Conservation (phyloP, 92 coral and sea anemone genomes). For the Umimayanthus kanabou region DNA sequence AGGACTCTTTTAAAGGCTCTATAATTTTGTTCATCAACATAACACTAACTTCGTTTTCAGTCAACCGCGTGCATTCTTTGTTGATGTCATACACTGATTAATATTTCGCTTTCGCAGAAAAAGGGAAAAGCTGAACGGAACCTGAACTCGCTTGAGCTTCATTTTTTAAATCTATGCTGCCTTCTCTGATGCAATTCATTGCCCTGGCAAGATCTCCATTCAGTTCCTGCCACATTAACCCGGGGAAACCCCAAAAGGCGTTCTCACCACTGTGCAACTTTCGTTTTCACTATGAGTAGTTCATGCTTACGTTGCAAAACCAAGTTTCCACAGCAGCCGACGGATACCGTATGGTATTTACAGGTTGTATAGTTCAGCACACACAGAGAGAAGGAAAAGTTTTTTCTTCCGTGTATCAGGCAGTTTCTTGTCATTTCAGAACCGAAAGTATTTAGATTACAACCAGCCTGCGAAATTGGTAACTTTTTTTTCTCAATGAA, state of each 20-base stretch:
- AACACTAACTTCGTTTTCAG: not conserved
- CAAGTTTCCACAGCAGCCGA: not conserved
- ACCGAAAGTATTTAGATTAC: no score
- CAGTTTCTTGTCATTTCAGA: not conserved
- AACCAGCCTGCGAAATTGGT: not conserved
- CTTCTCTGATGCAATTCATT: not conserved
- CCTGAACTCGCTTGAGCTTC: not conserved
- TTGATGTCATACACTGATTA: not conserved
- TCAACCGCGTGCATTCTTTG: not conserved
- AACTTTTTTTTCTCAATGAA: not conserved
- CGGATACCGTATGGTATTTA: not conserved
- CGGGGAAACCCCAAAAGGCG: slow-evolving; percentile 1
- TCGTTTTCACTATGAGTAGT: not conserved
- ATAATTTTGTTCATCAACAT: not conserved
- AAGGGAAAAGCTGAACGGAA: not conserved
- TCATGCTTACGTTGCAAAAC: not conserved
- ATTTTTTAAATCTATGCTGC: not conserved
- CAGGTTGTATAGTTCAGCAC: not conserved
- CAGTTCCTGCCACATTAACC: not conserved
- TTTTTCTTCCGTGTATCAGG: not conserved
- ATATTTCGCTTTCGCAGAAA: slow-evolving; percentile 2
- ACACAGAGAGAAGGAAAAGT: not conserved
- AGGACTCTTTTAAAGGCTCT: not conserved
- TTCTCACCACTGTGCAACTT: not conserved
- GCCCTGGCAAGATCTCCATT: not conserved